Evolutionary conservation across 2,113 vertebrate genomes (phyloP).

Genomic region (Saiga tatarica): DNA sequence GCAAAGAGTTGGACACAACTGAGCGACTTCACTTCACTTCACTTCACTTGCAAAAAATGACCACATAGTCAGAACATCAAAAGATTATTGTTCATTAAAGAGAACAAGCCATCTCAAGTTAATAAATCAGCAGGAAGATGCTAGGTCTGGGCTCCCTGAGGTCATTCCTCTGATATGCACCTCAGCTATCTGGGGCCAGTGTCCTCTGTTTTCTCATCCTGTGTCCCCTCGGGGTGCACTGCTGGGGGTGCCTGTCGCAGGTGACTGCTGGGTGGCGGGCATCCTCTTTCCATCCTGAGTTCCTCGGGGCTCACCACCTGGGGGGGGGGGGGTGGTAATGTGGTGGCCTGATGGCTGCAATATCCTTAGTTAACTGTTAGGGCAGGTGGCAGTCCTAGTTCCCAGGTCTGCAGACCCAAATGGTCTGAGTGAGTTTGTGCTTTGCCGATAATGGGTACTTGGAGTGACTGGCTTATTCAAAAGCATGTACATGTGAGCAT

Average conservation of each 20-base stretch:
- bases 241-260: neutral
- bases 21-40: too few species aligned
- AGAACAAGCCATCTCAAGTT: neutral
- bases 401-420: neutral
- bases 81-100: neutral
- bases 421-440: accelerated
- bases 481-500: too few species aligned
- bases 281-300: neutral
- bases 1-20: too few species aligned
- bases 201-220: neutral
- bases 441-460: accelerated
- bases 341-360: neutral
- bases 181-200: neutral
- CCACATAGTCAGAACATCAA: neutral
- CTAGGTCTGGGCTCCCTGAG: neutral
- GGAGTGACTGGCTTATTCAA: neutral
- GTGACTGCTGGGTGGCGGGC: neutral
- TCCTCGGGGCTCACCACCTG: neutral
- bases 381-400: neutral
- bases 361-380: neutral
- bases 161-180: neutral
- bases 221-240: neutral
- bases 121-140: neutral
- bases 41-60: neutral
- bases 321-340: too few species aligned